These are phyloP conservation scores for Nothocercus nigrocapillus DNA, from an alignment of 2,113 vertebrate genomes.

Conservation along the genomic window DNA sequence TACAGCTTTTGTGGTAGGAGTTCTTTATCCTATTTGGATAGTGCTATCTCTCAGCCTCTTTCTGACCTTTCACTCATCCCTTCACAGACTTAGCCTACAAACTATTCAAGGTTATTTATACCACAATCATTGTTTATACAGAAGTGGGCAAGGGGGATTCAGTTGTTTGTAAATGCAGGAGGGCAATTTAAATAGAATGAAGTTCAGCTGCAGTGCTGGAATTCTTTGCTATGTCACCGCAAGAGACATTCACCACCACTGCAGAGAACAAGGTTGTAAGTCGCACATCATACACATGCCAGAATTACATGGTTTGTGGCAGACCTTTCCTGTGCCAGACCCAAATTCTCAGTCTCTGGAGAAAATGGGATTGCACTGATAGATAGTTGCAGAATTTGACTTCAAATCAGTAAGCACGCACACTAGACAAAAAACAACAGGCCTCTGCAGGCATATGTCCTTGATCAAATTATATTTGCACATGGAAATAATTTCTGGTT, in stretches of 20 bases:
- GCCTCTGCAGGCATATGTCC: not conserved
- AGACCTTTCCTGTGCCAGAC: not conserved
- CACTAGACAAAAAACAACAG: not conserved
- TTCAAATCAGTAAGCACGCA: constrained; percentile 12
- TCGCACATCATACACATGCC: not conserved
- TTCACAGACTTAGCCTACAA: not conserved
- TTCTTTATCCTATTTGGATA: not conserved
- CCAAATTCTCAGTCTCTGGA: not conserved
- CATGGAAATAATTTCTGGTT: constrained; percentile 19
- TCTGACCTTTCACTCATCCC: constrained; percentile 5
- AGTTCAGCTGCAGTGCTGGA: constrained; percentile 39
- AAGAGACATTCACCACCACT: constrained; percentile 39
- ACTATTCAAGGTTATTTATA: not conserved
- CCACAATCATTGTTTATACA: not conserved
- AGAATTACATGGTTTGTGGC: constrained; percentile 59
- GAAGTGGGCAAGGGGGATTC: constrained; percentile 8
- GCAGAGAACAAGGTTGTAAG: constrained; percentile 49
- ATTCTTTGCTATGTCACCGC: not conserved
- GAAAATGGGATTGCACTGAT: constrained; percentile 18
- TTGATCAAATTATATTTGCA: constrained; percentile 53
- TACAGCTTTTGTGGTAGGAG: not conserved
- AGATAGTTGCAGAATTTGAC: constrained; percentile 31
- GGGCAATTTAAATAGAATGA: not conserved
- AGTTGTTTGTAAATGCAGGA: constrained; percentile 47
- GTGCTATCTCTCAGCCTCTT: not conserved